Percentiles rank a stretch among this genome's conserved stretches.
phyloP scores from a whole-genome alignment of 2,888 invertebrate species.

The Sycophila texana region DNA sequence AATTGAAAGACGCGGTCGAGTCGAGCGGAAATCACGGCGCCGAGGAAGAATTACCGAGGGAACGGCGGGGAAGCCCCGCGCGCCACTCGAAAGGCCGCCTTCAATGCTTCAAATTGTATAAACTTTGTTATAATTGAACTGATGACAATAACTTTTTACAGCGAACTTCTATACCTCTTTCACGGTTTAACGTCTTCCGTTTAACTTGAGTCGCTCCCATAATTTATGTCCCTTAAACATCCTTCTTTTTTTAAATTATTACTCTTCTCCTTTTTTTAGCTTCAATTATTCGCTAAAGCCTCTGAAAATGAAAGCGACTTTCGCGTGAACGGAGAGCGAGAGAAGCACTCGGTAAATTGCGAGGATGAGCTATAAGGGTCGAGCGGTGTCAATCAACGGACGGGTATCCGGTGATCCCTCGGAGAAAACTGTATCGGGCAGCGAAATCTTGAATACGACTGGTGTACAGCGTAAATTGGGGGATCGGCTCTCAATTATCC shows the following conservation, averaged over 20 bases:
- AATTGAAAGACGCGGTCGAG: slow-evolving; percentile 58
- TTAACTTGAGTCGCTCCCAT: neutral
- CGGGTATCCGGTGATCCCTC: slow-evolving; percentile 8
- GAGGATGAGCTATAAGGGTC: neutral
- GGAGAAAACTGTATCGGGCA: neutral
- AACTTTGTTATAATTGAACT: slow-evolving; percentile 52
- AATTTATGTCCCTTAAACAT: neutral
- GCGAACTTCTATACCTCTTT: slow-evolving; percentile 1
- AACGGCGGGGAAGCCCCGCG: slow-evolving; percentile 8
- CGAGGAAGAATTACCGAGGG: slow-evolving; percentile 42
- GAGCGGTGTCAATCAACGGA: slow-evolving; percentile 16
- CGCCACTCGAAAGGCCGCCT: slow-evolving; percentile 33
- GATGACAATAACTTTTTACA: slow-evolving; percentile 50
- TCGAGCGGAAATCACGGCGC: slow-evolving; percentile 60
- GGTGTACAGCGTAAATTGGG: slow-evolving; percentile 32
- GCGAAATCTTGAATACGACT: slow-evolving; percentile 11
- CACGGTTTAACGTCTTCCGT: slow-evolving; percentile 13
- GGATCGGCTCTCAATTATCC: slow-evolving; percentile 54
- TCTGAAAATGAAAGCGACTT: too few species aligned
- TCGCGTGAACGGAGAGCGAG: neutral
- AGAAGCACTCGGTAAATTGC: neutral
- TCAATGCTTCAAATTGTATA: slow-evolving; percentile 40
- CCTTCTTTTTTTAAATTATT: neutral
- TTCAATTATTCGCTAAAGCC: too few species aligned
- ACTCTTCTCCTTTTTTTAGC: too few species aligned